Evolutionary conservation across 2,888 invertebrate species (phyloP).

Genomic region (Drosophila mimica): DNA sequence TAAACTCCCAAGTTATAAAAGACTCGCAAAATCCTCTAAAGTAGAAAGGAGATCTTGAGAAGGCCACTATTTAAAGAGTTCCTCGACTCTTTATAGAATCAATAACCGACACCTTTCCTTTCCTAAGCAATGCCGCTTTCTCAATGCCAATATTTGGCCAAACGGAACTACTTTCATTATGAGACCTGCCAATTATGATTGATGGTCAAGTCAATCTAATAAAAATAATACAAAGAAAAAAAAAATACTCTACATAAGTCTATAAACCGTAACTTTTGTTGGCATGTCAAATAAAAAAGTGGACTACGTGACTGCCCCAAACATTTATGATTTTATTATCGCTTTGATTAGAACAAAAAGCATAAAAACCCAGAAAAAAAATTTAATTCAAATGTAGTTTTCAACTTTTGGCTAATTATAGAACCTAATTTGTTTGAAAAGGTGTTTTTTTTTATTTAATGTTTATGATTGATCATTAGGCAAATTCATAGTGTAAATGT

Average conservation of each 20-base stretch:
- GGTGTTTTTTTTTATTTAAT: constrained; percentile 57
- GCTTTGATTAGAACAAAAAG: constrained; percentile 54
- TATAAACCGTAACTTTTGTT: constrained; percentile 36
- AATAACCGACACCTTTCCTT: constrained; percentile 17
- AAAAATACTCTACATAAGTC: constrained; percentile 17
- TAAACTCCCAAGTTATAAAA: background rate
- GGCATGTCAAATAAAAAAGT: constrained; percentile 35
- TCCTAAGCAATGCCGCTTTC: constrained; percentile 32
- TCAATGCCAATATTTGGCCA: constrained; percentile 48
- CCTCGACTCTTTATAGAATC: background rate
- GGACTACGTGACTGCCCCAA: constrained; percentile 72
- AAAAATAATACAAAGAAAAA: constrained; percentile 7
- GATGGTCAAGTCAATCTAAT: constrained; percentile 47
- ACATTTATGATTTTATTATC: constrained; percentile 40
- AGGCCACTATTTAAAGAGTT: constrained; percentile 10
- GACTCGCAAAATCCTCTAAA: background rate
- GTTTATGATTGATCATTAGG: constrained; percentile 78
- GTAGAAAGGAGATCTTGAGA: background rate
- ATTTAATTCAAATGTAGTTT: constrained; percentile 65
- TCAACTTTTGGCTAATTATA: constrained; percentile 70
- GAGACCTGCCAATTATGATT: constrained; percentile 58
- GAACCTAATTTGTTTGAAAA: constrained; percentile 73
- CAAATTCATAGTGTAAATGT: constrained; percentile 58
- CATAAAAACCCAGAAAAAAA: background rate
- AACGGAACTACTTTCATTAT: constrained; percentile 62